These are phyloP conservation scores for Crotalus viridis DNA, from an alignment of 2,113 vertebrate genomes.

Conservation along the genomic window DNA sequence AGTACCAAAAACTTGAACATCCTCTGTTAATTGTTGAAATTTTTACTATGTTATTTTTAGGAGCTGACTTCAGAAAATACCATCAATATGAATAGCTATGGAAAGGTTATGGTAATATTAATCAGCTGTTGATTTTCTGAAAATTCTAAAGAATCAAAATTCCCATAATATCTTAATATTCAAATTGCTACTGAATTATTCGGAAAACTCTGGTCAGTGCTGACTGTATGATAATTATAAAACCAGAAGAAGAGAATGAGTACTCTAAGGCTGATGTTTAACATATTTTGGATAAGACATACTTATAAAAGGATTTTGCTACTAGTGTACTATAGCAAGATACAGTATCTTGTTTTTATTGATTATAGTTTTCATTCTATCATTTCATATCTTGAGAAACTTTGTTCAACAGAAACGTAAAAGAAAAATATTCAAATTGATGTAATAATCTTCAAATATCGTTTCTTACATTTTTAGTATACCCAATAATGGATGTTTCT, in stretches of 20 bases:
- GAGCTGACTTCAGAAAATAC: not conserved
- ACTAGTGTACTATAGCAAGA: not conserved
- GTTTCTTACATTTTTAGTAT: not conserved
- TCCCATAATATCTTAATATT: not conserved
- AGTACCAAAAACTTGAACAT: not conserved
- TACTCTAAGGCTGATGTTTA: not conserved
- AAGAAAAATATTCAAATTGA: not conserved
- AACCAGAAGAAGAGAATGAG: not conserved
- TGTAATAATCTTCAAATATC: not conserved
- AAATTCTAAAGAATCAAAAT: not conserved
- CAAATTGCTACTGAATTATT: not conserved
- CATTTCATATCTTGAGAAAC: not conserved
- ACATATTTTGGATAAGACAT: not conserved
- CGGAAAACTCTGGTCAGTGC: not conserved
- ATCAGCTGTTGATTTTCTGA: not conserved
- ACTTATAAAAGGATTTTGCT: not conserved
- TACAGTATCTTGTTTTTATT: not conserved
- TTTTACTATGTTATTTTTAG: not conserved
- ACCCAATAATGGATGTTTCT: not conserved
- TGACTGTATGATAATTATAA: not conserved
- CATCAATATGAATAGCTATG: not conserved
- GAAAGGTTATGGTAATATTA: not conserved
- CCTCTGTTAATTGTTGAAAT: not conserved
- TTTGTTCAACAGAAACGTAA: not conserved
- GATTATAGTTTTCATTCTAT: not conserved